Conservation (phyloP, 2,888 invertebrate species). For the Dolomedes plantarius region DNA sequence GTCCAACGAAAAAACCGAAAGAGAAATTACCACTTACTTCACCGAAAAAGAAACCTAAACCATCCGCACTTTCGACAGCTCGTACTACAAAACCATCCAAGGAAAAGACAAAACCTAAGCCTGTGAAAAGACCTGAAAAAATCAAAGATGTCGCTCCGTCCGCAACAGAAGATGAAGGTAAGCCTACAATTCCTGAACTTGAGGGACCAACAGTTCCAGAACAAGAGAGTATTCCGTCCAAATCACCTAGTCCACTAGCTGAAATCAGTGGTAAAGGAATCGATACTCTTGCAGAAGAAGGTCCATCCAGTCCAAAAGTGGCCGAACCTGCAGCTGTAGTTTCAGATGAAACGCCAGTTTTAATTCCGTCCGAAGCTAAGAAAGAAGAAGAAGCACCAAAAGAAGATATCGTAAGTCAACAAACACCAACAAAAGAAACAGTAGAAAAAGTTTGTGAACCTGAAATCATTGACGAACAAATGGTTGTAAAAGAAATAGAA, state of each 20-base stretch:
- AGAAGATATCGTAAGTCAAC: not conserved
- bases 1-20: slow-evolving; percentile 61
- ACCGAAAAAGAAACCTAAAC: slow-evolving; percentile 59
- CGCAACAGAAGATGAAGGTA: slow-evolving; percentile 18
- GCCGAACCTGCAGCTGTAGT: not conserved
- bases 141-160: slow-evolving; percentile 47
- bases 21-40: slow-evolving; percentile 41
- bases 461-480: slow-evolving; percentile 58
- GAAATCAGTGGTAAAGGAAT: slow-evolving; percentile 31
- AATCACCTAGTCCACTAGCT: slow-evolving; percentile 35
- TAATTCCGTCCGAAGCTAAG: slow-evolving; percentile 54
- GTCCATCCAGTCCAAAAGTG: slow-evolving; percentile 44
- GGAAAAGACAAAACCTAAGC: slow-evolving; percentile 61
- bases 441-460: not conserved
- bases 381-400: not conserved
- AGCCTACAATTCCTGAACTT: slow-evolving; percentile 2
- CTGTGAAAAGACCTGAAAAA: slow-evolving; percentile 63
- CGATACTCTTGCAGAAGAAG: not conserved
- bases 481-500: slow-evolving; percentile 67
- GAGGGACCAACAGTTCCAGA: slow-evolving; percentile 46
- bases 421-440: not conserved
- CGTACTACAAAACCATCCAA: slow-evolving; percentile 54
- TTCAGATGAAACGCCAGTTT: slow-evolving; percentile 33
- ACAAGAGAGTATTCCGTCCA: slow-evolving; percentile 50
- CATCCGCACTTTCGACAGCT: slow-evolving; percentile 4